Conservation (phyloP, 2,113 vertebrate species). For the Hippolais icterina region DNA sequence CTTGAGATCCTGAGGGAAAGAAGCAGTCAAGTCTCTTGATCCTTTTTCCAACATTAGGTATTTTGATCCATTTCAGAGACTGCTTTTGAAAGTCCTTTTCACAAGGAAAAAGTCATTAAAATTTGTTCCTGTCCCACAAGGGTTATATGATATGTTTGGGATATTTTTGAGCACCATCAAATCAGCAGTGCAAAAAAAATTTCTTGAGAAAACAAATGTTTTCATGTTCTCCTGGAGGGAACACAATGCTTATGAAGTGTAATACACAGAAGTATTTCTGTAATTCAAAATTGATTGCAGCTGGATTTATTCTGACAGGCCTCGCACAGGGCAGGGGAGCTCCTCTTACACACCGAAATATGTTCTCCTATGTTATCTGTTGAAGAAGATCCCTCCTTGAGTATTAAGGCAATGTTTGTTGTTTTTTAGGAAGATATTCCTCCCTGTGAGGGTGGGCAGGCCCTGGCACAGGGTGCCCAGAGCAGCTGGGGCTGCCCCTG, state of each 20-base stretch:
- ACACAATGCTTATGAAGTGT: not conserved
- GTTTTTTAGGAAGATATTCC: not conserved
- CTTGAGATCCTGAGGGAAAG: not conserved
- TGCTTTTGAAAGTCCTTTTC: not conserved
- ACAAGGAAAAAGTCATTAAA: not conserved
- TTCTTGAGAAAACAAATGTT: not conserved
- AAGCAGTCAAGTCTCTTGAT: not conserved
- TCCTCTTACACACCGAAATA: not conserved
- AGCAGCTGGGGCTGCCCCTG: not conserved
- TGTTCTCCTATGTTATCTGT: accelerated
- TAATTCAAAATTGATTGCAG: not conserved
- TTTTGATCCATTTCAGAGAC: not conserved
- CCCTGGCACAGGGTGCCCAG: not conserved
- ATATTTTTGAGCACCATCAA: not conserved
- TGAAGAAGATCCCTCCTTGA: not conserved
- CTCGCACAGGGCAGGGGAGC: not conserved
- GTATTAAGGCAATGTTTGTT: not conserved
- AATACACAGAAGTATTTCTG: not conserved
- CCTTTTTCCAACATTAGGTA: not conserved
- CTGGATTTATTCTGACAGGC: not conserved
- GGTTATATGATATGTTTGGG: not conserved
- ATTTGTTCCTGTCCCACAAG: not conserved
- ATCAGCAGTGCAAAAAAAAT: not conserved
- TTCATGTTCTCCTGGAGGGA: not conserved
- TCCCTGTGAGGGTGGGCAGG: accelerated